Evolutionary conservation across 2,797 vertebrate genomes (phyloP).

Genomic region (Protosalanx chinensis): DNA sequence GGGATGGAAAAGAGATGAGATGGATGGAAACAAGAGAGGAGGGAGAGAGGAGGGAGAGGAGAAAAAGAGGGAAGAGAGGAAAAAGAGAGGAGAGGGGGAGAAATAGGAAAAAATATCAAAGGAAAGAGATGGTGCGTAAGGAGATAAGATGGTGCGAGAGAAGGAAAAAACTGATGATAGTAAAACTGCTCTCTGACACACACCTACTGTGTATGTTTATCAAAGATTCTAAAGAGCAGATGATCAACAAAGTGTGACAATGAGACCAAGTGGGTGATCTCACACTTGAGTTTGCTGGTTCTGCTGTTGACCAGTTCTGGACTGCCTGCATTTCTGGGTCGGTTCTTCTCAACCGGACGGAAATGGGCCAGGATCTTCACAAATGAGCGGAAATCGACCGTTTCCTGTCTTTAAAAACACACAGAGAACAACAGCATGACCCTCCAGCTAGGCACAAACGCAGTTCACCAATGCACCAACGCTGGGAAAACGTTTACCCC

Average conservation of each 20-base stretch:
- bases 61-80: background rate
- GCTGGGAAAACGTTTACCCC: constrained; percentile 55
- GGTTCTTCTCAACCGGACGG: constrained; percentile 60
- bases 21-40: background rate
- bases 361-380: constrained; percentile 77
- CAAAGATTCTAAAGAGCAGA: background rate
- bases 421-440: background rate
- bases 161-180: background rate
- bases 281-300: constrained; percentile 76
- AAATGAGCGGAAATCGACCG: constrained; percentile 73
- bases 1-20: background rate
- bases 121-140: no score
- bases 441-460: background rate
- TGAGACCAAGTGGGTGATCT: constrained; percentile 32
- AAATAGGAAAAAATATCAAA: background rate
- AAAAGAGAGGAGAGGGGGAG: background rate
- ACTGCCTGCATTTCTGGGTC: constrained; percentile 37
- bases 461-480: background rate
- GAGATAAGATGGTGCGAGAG: no score
- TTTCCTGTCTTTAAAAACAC: constrained; percentile 60
- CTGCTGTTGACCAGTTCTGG: constrained; percentile 72
- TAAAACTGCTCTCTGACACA: background rate
- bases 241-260: background rate
- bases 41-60: background rate
- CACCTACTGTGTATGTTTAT: background rate